A percentile compares a stretch with the other conserved stretches of the same genome.
phyloP scores from a whole-genome alignment of 2,797 vertebrate genomes.

The Decapterus maruadsi region DNA sequence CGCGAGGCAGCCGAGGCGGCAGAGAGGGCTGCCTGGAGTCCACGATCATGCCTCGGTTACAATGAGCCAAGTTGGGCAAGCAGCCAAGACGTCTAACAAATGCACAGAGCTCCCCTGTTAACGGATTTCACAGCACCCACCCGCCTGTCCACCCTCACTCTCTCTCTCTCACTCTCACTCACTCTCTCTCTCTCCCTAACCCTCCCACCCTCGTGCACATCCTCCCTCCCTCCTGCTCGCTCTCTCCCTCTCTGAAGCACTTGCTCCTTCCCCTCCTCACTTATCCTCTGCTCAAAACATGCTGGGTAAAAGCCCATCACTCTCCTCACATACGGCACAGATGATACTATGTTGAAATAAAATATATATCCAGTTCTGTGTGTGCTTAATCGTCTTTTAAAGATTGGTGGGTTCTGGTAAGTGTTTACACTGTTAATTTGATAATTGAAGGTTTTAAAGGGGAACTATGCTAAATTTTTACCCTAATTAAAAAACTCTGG shows the following conservation, averaged over 20 bases:
- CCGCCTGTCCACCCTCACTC: slow-evolving; percentile 65
- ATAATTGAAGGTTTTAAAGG: too few species aligned
- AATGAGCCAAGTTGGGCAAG: slow-evolving; percentile 93
- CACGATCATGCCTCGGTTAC: slow-evolving; percentile 98
- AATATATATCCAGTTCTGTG: not conserved
- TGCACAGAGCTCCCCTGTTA: slow-evolving; percentile 84
- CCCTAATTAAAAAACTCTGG: too few species aligned
- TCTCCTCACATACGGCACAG: not conserved
- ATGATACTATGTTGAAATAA: not conserved
- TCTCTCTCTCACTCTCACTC: slow-evolving; percentile 52
- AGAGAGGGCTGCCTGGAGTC: slow-evolving; percentile 90
- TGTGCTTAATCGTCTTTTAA: not conserved
- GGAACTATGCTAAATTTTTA: too few species aligned
- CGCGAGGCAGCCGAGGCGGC: slow-evolving; percentile 88
- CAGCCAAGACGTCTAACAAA: slow-evolving; percentile 90
- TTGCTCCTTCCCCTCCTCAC: slow-evolving; percentile 77
- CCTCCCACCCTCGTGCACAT: slow-evolving; percentile 71
- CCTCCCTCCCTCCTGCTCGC: slow-evolving; percentile 55
- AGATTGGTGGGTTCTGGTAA: too few species aligned
- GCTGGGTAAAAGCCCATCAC: slow-evolving; percentile 38
- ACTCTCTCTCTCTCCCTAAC: slow-evolving; percentile 39
- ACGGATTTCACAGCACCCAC: slow-evolving; percentile 82
- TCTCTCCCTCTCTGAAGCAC: slow-evolving; percentile 73
- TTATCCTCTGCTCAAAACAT: slow-evolving; percentile 60
- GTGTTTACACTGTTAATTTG: too few species aligned